phyloP scores from a whole-genome alignment of 2,797 vertebrate genomes.

The Harpia harpyja region DNA sequence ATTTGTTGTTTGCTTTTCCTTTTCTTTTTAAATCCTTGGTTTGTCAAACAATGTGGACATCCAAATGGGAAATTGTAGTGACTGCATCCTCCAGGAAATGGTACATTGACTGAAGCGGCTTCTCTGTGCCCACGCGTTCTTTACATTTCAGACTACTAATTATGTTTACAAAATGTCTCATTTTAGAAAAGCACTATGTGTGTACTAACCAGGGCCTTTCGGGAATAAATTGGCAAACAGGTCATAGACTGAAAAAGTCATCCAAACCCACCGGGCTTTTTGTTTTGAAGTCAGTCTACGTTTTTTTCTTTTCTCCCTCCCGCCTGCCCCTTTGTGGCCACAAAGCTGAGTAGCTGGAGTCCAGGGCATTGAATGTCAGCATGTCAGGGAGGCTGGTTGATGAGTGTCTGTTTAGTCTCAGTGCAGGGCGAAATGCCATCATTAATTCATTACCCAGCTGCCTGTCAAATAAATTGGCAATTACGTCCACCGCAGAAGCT shows the following conservation, averaged over 20 bases:
- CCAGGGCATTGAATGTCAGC: slow-evolving; percentile 88
- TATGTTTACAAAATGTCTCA: slow-evolving; percentile 90
- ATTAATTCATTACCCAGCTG: slow-evolving; percentile 99
- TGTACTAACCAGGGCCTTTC: slow-evolving; percentile 79
- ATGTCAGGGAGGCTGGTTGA: slow-evolving; percentile 85
- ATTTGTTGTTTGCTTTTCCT: background rate
- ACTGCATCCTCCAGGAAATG: slow-evolving; percentile 27
- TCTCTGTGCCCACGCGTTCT: slow-evolving; percentile 64
- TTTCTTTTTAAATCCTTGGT: background rate
- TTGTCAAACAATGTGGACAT: slow-evolving; percentile 25
- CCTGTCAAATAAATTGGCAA: slow-evolving; percentile 99
- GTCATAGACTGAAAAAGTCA: slow-evolving; percentile 87
- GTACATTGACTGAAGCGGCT: slow-evolving; percentile 42
- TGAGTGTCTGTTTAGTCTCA: slow-evolving; percentile 94
- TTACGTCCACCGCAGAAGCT: slow-evolving; percentile 86
- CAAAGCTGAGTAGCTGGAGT: slow-evolving; percentile 81
- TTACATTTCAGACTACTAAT: slow-evolving; percentile 86
- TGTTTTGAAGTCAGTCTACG: slow-evolving; percentile 83
- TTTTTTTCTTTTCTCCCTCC: slow-evolving; percentile 56
- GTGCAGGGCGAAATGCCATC: slow-evolving; percentile 97
- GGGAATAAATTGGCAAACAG: slow-evolving; percentile 90
- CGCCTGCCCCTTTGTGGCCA: slow-evolving; percentile 75
- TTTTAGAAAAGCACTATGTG: slow-evolving; percentile 77
- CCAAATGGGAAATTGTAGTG: slow-evolving; percentile 17
- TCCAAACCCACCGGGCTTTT: slow-evolving; percentile 84